Percentiles rank a stretch among this genome's conserved stretches.
phyloP scores from a whole-genome alignment of 2,888 invertebrate genomes.

The Girardia tigrina region DNA sequence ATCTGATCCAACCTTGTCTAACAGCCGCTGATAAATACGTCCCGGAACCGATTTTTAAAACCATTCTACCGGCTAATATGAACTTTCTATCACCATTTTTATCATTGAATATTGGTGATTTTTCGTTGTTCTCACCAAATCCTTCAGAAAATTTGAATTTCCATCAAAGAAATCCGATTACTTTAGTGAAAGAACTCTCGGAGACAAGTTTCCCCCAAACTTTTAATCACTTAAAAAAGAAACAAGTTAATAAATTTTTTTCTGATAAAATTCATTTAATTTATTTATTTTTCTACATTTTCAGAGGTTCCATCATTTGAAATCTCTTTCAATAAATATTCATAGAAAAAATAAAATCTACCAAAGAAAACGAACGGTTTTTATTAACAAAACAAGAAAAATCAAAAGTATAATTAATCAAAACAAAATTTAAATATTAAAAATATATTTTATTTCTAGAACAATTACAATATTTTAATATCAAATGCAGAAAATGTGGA shows the following conservation, averaged over 20 bases:
- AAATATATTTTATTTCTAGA: neutral
- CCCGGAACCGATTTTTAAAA: neutral
- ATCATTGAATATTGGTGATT: slow-evolving; percentile 15
- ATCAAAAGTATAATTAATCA: neutral
- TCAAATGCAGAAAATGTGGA: neutral
- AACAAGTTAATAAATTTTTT: neutral
- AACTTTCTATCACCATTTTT: neutral
- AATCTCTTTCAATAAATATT: neutral
- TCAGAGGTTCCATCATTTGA: neutral
- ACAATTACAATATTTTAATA: neutral
- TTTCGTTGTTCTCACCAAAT: neutral
- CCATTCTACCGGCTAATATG: neutral
- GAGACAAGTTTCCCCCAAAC: neutral
- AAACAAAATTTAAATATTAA: neutral
- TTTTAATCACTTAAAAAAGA: neutral
- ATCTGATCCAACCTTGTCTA: neutral
- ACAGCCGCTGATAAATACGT: neutral
- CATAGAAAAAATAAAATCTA: neutral
- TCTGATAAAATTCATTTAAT: neutral
- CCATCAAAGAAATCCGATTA: neutral
- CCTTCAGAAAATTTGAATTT: neutral
- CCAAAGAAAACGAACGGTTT: neutral
- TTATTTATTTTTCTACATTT: neutral
- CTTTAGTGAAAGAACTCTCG: neutral
- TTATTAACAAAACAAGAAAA: neutral